Conservation (phyloP, 2,113 vertebrate species). For the Pipra filicauda region DNA sequence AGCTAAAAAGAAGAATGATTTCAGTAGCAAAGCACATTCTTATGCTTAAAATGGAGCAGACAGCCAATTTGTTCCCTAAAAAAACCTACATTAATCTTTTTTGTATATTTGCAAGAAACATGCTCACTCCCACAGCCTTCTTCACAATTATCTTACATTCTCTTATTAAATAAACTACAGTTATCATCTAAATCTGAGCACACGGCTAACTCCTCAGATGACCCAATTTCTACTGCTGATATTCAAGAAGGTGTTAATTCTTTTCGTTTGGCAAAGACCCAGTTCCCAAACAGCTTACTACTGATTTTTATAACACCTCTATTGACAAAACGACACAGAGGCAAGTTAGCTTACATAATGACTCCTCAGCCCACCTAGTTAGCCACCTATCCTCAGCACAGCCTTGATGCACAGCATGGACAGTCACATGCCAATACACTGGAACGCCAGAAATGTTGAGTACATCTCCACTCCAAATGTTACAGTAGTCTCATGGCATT, state of each 20-base stretch:
- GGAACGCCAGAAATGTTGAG: neutral
- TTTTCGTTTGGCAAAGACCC: slow-evolving; percentile 60
- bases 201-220: slow-evolving; percentile 2
- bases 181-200: slow-evolving; percentile 16
- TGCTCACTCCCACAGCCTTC: neutral
- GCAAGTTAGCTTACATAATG: slow-evolving; percentile 32
- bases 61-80: neutral
- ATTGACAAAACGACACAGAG: slow-evolving; percentile 69
- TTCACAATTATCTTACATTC: neutral
- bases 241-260: slow-evolving; percentile 70
- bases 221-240: slow-evolving; percentile 53
- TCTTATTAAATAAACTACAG: neutral
- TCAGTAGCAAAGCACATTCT: neutral
- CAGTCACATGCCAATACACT: neutral
- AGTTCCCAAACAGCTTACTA: slow-evolving; percentile 67
- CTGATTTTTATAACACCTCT: slow-evolving; percentile 61
- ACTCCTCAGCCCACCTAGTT: slow-evolving; percentile 24
- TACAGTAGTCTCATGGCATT: neutral
- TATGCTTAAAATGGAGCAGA: neutral
- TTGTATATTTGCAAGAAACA: neutral
- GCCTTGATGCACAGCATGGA: slow-evolving; percentile 1
- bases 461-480: neutral
- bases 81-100: neutral
- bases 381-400: slow-evolving; percentile 21
- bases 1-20: neutral